phyloP scores from a whole-genome alignment of 1,140 invertebrate species.

The Druon quercuslanigerum region DNA sequence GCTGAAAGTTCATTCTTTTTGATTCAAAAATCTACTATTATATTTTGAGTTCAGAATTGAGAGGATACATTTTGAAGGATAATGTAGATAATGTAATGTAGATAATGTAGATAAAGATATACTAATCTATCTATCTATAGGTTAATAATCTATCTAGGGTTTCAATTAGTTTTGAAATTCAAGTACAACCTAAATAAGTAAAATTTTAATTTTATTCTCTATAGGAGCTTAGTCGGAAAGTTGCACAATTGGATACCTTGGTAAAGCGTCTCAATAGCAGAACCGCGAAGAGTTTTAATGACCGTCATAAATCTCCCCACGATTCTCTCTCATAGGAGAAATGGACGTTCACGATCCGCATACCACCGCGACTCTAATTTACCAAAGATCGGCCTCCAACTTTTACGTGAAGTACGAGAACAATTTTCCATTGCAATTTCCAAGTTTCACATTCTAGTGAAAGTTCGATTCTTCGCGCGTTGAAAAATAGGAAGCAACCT shows the following conservation, averaged over 20 bases:
- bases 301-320: constrained; percentile 49
- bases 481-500: neutral
- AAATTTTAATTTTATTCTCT: neutral
- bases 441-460: neutral
- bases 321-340: constrained; percentile 22
- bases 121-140: too few species aligned
- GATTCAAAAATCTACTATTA: too few species aligned
- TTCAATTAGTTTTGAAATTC: constrained; percentile 8
- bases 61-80: too few species aligned
- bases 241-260: constrained; percentile 13
- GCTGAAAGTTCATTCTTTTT: too few species aligned
- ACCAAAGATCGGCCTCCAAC: constrained; percentile 12
- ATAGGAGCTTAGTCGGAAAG: neutral
- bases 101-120: too few species aligned
- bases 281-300: constrained; percentile 51
- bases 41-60: too few species aligned
- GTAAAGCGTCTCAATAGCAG: constrained; percentile 22
- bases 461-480: neutral
- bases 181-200: constrained; percentile 21
- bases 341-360: constrained; percentile 3
- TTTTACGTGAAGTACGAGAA: constrained; percentile 5
- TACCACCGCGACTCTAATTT: constrained; percentile 11
- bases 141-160: too few species aligned
- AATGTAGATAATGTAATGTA: too few species aligned
- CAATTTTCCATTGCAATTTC: neutral